Evolutionary conservation across 2,113 vertebrate species (phyloP).

Genomic region (Myotis yumanensis): DNA sequence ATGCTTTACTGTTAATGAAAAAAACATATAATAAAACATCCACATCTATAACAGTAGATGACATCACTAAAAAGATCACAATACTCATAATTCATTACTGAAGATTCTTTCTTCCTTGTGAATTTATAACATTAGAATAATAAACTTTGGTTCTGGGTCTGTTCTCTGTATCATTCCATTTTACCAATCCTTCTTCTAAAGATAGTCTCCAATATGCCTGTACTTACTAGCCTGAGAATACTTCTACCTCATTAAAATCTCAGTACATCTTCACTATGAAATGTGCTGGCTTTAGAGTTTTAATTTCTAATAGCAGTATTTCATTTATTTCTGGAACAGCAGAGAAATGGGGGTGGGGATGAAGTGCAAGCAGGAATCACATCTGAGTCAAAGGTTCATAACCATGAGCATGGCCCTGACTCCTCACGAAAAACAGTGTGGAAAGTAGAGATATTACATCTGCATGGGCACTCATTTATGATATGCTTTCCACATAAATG

Average conservation of each 20-base stretch:
- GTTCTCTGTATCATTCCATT: neutral
- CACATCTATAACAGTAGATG: neutral
- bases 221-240: accelerated
- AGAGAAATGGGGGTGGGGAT: neutral
- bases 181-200: neutral
- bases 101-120: neutral
- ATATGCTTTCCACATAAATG: neutral
- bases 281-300: neutral
- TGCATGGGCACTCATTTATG: neutral
- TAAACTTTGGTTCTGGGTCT: neutral
- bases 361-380: accelerated
- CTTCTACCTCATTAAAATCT: neutral
- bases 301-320: neutral
- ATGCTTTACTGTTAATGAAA: neutral
- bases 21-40: neutral
- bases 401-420: neutral
- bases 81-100: neutral
- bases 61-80: neutral
- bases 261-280: neutral
- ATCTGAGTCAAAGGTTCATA: neutral
- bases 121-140: neutral
- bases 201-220: neutral
- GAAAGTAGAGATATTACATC: neutral
- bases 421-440: neutral
- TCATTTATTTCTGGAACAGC: neutral